Conservation (phyloP, 2,113 vertebrate species). For the Miniopterus natalensis region DNA sequence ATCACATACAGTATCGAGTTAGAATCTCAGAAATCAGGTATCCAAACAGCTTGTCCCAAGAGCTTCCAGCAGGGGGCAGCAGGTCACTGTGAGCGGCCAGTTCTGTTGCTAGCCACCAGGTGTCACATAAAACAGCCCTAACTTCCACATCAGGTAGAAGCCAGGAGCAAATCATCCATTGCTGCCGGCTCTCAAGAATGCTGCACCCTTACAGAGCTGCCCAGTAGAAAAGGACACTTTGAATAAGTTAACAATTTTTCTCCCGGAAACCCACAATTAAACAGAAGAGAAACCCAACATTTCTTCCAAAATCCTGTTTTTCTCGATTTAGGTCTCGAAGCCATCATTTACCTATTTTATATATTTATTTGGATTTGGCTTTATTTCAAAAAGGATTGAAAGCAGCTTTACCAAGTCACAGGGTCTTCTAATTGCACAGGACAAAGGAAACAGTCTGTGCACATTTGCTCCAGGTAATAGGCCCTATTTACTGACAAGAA, state of each 20-base stretch:
- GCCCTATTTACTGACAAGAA: neutral
- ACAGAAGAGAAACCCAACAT: neutral
- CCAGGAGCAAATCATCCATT: neutral
- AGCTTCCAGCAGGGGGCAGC: constrained; percentile 76
- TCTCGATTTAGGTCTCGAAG: neutral
- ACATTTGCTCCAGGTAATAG: neutral
- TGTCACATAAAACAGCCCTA: fast-evolving
- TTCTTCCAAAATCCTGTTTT: constrained; percentile 15
- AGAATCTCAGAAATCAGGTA: neutral
- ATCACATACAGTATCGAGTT: neutral
- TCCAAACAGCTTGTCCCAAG: neutral
- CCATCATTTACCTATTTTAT: neutral
- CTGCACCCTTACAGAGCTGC: neutral
- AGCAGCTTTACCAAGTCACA: neutral
- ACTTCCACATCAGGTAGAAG: neutral
- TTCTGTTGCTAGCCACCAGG: neutral
- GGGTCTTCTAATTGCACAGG: neutral
- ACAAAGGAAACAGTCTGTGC: neutral
- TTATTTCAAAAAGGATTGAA: neutral
- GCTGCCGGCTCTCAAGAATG: neutral
- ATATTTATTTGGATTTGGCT: neutral
- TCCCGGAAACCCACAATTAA: neutral
- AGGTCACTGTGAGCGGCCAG: neutral
- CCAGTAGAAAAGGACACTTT: neutral
- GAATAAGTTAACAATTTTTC: neutral